Evolutionary conservation across 2,888 invertebrate species (phyloP), one percentile per base, ranked within the genome.

Genomic region (Thecophora atra): DNA sequence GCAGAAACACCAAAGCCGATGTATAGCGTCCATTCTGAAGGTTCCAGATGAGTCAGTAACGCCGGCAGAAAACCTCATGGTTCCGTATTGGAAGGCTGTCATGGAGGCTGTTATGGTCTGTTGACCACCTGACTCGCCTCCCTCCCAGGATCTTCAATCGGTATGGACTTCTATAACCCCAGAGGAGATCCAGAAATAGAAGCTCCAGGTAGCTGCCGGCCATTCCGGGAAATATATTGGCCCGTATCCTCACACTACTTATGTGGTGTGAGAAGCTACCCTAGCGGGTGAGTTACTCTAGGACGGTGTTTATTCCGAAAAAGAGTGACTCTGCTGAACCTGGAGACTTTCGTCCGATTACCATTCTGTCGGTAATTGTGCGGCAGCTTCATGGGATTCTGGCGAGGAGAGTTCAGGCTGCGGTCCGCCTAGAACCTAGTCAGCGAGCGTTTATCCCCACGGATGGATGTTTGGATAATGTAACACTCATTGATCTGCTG

Each of bases 341-440:
- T 4, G 66, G 51, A 15, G 52, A 66, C 47, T 66, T 66, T 28
- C n/a, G 66, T 15, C 66, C 66, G 3, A 66, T 66, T 15, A 66
- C 51, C 7, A 47, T 66, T 3, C 51, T 51, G 17, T 66, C 66
- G 17, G 66, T 66, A 11, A 47, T 66, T 28, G 66, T 7, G 17
- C 47, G 66, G 28, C 47, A 51, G 3, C 51, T 66, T 15, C 47
- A 66, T 24, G 1, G n/a, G 13, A 19, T 66, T 26, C 24, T 66
- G 11, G 66, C 52, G 5, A 51, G 28, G 8, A 47, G 66, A 26
- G 3, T 66, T 8, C 19, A 2, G 26, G 26, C n/a, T 28, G 26
- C 44, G 17, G 6, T 65, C 19, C 15, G 17, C 1, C 28, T 65
- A n/a, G 51, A 65, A 26, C 26, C 24, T 3, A 21, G 47, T 15